Conservation (phyloP, 2,888 invertebrate species). For the Callinectes sapidus region DNA sequence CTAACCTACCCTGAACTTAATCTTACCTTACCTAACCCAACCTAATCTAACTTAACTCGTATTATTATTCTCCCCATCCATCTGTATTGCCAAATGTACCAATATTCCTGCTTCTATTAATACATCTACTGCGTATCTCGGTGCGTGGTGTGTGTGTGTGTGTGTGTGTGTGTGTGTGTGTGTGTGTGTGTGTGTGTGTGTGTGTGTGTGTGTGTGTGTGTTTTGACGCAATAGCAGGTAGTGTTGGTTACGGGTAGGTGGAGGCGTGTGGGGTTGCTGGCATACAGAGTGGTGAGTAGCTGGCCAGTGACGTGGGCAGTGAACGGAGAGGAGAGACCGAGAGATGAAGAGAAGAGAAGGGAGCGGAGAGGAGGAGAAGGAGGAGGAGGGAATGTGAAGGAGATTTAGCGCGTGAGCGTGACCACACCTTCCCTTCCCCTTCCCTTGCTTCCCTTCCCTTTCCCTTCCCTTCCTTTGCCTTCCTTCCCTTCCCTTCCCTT, state of each 20-base stretch:
- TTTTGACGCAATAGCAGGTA: neutral
- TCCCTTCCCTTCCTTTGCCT: neutral
- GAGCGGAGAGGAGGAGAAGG: neutral
- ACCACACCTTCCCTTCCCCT: neutral
- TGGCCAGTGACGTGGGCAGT: neutral
- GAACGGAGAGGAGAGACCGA: neutral
- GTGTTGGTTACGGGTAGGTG: neutral
- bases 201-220: neutral
- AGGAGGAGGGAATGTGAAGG: conserved; percentile 11
- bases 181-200: neutral
- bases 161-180: neutral
- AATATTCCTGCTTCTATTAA: neutral
- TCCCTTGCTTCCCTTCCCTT: neutral
- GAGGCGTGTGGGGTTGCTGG: neutral
- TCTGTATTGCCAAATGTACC: neutral
- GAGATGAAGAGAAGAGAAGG: too few relatives aligned
- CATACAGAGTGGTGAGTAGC: neutral
- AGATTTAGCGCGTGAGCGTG: conserved; percentile 1
- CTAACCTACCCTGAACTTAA: too few relatives aligned
- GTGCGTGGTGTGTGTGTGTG: neutral
- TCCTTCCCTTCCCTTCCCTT: neutral
- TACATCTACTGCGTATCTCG: neutral
- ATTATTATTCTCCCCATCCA: too few relatives aligned
- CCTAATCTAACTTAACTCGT: too few relatives aligned
- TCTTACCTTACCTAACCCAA: too few relatives aligned